Conservation (phyloP, 2,888 invertebrate species). For the Drosophila demipolita region DNA sequence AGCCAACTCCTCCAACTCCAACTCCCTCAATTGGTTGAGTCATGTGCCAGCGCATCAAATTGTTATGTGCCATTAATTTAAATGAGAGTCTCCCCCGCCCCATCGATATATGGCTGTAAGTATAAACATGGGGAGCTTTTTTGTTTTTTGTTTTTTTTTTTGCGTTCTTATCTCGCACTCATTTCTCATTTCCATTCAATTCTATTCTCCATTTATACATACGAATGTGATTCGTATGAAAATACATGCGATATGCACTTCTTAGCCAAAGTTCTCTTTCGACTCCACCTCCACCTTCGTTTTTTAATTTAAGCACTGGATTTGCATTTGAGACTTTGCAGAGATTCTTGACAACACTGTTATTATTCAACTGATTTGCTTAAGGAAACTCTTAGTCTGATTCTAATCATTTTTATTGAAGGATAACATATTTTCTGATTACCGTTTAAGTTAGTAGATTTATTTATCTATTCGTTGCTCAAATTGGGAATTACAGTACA, state of each 20-base stretch:
- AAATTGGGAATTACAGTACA: neutral
- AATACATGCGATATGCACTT: slow-evolving; percentile 42
- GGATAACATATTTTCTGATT: neutral
- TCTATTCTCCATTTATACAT: neutral
- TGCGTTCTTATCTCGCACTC: neutral
- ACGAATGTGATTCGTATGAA: slow-evolving; percentile 28
- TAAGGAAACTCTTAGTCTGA: neutral
- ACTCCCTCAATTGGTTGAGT: slow-evolving; percentile 3
- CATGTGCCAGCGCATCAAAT: slow-evolving; percentile 55
- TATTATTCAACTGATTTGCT: neutral
- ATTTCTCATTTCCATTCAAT: slow-evolving; percentile 8
- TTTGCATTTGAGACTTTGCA: slow-evolving; percentile 5
- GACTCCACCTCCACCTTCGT: neutral
- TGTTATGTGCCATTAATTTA: slow-evolving; percentile 76
- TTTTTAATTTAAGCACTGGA: neutral
- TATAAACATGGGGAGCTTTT: neutral
- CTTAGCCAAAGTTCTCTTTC: neutral
- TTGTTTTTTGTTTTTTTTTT: neutral
- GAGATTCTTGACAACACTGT: neutral
- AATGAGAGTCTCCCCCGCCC: slow-evolving; percentile 43
- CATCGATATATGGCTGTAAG: neutral
- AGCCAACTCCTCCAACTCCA: neutral
- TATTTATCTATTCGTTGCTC: neutral
- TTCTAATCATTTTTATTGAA: neutral
- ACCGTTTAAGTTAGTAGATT: neutral